These are phyloP conservation scores for Sarcophaga carnaria DNA, from an alignment of 2,888 invertebrate species.

Conservation along the genomic window DNA sequence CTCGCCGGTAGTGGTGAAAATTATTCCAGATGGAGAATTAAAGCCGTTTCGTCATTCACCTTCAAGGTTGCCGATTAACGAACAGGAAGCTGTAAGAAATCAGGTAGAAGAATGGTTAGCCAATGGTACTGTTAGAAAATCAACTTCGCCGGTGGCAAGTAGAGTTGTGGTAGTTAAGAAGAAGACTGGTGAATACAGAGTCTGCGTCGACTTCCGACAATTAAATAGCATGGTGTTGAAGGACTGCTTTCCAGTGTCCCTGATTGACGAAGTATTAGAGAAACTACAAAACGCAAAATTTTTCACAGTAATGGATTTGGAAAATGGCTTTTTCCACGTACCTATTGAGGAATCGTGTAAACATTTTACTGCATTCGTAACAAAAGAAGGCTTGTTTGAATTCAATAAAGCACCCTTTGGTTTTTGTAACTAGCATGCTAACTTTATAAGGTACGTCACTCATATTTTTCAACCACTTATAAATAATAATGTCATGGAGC, in stretches of 20 bases:
- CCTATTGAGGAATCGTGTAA: constrained; percentile 42
- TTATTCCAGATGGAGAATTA: constrained; percentile 53
- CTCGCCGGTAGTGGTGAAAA: constrained; percentile 55
- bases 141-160: constrained; percentile 70
- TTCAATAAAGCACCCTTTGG: constrained; percentile 52
- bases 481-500: constrained; percentile 20
- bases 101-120: constrained; percentile 62
- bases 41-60: constrained; percentile 42
- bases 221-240: constrained; percentile 62
- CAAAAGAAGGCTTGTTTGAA: constrained; percentile 51
- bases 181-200: constrained; percentile 70
- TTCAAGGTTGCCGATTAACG: constrained; percentile 40
- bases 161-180: constrained; percentile 72
- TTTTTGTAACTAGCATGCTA: constrained; percentile 56
- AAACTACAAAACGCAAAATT: constrained; percentile 41
- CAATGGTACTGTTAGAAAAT: constrained; percentile 57
- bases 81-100: constrained; percentile 54
- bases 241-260: constrained; percentile 61
- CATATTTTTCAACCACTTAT: constrained; percentile 58
- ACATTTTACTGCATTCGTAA: constrained; percentile 51
- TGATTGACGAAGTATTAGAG: constrained; percentile 58
- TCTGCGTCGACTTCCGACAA: constrained; percentile 70
- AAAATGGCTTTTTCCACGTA: constrained; percentile 62
- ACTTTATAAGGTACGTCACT: constrained; percentile 56
- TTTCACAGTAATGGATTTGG: constrained; percentile 52